These are phyloP conservation scores for Corydoras maculifer DNA, from an alignment of 2,113 vertebrate genomes.

Conservation along the genomic window DNA sequence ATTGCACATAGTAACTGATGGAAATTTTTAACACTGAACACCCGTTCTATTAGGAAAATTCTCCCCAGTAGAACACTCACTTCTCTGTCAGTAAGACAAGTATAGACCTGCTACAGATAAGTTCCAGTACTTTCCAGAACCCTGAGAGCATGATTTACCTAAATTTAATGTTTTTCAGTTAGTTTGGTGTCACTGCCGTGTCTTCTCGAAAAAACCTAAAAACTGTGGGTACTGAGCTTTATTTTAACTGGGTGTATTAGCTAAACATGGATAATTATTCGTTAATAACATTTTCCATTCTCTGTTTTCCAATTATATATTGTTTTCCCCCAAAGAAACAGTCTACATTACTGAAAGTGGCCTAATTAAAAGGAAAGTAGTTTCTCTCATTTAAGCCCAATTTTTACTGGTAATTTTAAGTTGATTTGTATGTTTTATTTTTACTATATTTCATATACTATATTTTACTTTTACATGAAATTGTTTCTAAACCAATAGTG, in stretches of 20 bases:
- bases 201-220: constrained; percentile 11
- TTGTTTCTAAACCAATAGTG: no score
- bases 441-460: no score
- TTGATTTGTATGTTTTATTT: background rate
- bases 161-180: constrained; percentile 29
- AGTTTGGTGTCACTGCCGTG: constrained; percentile 19
- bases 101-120: constrained; percentile 19
- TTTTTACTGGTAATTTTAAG: background rate
- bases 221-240: background rate
- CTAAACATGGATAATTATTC: background rate
- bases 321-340: background rate
- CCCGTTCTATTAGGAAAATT: constrained; percentile 2
- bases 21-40: background rate
- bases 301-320: background rate
- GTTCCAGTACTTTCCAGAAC: constrained; percentile 39
- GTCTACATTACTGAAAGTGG: constrained; percentile 1
- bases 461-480: no score
- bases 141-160: constrained; percentile 14
- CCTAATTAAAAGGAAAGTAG: constrained; percentile 4
- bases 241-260: background rate
- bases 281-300: background rate
- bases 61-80: background rate
- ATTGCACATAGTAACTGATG: background rate
- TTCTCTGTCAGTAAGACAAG: constrained; percentile 13
- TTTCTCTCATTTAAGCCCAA: background rate